These are phyloP conservation scores for Sylvicapra grimmia DNA, from an alignment of 2,113 vertebrate genomes.

Conservation along the genomic window DNA sequence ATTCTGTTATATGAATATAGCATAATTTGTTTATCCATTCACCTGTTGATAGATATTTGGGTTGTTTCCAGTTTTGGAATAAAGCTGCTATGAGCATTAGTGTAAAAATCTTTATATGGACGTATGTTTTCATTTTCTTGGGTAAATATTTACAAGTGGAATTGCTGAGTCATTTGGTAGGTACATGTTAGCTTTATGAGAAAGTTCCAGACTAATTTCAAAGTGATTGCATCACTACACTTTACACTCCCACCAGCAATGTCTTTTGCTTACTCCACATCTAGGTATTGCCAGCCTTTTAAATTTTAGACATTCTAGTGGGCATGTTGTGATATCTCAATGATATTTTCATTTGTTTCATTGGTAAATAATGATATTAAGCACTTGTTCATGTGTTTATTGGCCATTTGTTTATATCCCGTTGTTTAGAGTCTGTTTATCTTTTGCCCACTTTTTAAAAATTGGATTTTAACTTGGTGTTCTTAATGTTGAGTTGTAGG, in stretches of 20 bases:
- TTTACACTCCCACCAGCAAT: background rate
- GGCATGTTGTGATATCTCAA: background rate
- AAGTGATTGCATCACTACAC: background rate
- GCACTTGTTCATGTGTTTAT: background rate
- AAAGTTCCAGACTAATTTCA: conserved; percentile 36
- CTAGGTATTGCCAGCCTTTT: background rate
- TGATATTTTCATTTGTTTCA: conserved; percentile 16
- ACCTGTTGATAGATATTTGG: background rate
- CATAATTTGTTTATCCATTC: background rate
- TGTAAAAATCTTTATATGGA: conserved; percentile 5
- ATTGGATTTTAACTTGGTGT: background rate
- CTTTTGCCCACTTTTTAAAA: background rate
- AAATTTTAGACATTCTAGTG: background rate
- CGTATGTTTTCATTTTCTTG: conserved; percentile 26
- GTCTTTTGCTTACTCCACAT: background rate
- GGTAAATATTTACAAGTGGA: conserved; percentile 20
- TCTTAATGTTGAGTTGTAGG: background rate
- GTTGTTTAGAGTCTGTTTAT: background rate
- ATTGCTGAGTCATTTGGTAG: conserved; percentile 17
- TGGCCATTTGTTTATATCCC: background rate
- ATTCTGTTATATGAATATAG: background rate
- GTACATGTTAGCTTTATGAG: background rate
- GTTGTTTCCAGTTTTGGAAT: conserved; percentile 14
- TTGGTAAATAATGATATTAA: background rate
- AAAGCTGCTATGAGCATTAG: conserved; percentile 9